Evolutionary conservation across 2,888 invertebrate genomes (phyloP).

Genomic region (Cremastinae sp.): DNA sequence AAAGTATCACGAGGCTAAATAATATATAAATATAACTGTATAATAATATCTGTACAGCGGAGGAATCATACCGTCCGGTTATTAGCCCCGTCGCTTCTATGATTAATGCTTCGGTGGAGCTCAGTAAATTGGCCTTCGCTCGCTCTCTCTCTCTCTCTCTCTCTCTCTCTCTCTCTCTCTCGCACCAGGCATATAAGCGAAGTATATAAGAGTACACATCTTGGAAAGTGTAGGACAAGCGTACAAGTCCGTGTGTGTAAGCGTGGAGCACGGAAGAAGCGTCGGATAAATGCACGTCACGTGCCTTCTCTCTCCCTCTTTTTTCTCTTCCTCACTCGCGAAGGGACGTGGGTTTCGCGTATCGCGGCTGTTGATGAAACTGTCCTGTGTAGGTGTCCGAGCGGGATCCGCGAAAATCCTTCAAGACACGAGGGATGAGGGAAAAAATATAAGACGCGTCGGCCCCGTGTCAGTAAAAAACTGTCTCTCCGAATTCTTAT

Average conservation of each 20-base stretch:
- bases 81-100: constrained; percentile 72
- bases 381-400: constrained; percentile 45
- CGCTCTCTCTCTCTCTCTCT: constrained; percentile 17
- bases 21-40: constrained; percentile 23
- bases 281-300: constrained; percentile 79
- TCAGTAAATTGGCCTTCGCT: constrained; percentile 73
- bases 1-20: constrained; percentile 35
- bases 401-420: constrained; percentile 18
- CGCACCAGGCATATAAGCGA: not conserved
- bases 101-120: constrained; percentile 73
- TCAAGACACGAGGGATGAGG: constrained; percentile 15
- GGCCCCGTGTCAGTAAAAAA: not conserved
- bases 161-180: too few relatives aligned
- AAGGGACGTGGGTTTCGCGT: constrained; percentile 39
- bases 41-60: constrained; percentile 35
- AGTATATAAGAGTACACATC: not conserved
- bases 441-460: constrained; percentile 5
- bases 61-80: constrained; percentile 65
- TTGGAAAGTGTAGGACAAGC: constrained; percentile 21
- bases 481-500: not conserved
- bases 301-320: constrained; percentile 65
- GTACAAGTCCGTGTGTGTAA: constrained; percentile 6
- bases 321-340: constrained; percentile 20
- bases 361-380: constrained; percentile 61
- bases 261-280: constrained; percentile 49